These are phyloP conservation scores for Caenorhabditis afra DNA, from an alignment of 2,888 invertebrate genomes.

Conservation along the genomic window DNA sequence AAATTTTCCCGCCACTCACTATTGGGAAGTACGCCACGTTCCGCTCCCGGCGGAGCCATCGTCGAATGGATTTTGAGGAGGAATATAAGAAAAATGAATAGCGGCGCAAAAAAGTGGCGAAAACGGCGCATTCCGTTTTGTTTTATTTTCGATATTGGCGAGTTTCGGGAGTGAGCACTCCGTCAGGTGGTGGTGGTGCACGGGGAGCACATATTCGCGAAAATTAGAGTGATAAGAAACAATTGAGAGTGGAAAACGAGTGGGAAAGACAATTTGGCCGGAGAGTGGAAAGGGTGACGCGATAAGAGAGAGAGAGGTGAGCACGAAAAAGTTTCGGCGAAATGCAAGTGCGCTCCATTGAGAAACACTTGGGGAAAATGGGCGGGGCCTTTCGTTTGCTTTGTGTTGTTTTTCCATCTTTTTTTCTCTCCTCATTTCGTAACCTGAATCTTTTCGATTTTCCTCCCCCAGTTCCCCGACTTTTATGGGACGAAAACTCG, in stretches of 20 bases:
- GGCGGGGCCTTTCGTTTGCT: too few species aligned
- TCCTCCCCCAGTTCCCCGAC: not conserved
- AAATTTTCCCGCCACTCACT: conserved; percentile 27
- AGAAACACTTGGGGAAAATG: not conserved
- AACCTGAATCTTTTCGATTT: not conserved
- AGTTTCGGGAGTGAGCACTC: conserved; percentile 19
- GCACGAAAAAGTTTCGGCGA: not conserved
- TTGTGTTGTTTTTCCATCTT: too few species aligned
- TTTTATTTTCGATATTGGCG: too few species aligned
- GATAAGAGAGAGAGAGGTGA: not conserved
- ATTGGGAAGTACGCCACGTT: conserved; percentile 32
- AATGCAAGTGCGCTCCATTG: conserved; percentile 18
- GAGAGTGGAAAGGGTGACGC: not conserved
- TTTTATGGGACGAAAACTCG: conserved; percentile 36
- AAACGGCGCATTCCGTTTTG: conserved; percentile 2
- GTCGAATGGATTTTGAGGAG: not conserved
- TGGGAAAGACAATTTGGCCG: too few species aligned
- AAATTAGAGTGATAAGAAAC: not conserved
- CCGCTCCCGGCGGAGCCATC: not conserved
- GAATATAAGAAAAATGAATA: not conserved
- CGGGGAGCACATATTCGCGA: conserved; percentile 20
- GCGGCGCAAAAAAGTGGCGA: not conserved
- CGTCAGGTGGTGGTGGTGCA: conserved; percentile 34
- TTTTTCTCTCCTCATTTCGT: too few species aligned
- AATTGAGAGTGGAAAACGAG: not conserved